Conservation (phyloP, 2,888 invertebrate genomes). For the Conomelus anceps region DNA sequence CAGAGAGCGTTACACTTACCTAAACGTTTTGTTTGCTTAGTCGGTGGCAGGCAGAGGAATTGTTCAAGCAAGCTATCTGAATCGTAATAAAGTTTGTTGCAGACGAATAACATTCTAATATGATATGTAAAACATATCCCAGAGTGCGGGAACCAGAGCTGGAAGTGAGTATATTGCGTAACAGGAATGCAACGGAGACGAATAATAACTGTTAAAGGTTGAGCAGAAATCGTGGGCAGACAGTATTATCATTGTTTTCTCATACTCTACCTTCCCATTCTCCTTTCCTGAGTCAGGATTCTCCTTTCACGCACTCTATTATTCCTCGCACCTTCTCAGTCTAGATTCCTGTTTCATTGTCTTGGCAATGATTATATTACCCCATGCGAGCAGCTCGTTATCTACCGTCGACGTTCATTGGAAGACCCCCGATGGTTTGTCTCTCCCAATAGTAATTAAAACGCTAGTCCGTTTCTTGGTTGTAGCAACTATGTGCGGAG, state of each 20-base stretch:
- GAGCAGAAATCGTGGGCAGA: neutral
- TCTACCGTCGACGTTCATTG: neutral
- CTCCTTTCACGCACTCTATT: neutral
- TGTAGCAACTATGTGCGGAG: neutral
- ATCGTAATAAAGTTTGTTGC: neutral
- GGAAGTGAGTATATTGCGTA: neutral
- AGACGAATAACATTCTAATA: neutral
- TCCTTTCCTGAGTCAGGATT: neutral
- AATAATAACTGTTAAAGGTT: neutral
- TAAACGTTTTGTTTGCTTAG: too few relatives aligned
- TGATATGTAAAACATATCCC: neutral
- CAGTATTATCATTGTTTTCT: neutral
- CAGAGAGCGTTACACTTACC: too few relatives aligned
- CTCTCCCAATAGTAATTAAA: neutral
- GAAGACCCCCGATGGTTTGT: neutral
- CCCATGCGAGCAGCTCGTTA: neutral
- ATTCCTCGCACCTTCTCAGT: neutral
- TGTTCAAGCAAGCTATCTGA: neutral
- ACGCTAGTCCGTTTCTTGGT: too few relatives aligned
- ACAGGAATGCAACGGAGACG: neutral
- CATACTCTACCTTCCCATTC: neutral
- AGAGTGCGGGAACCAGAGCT: neutral
- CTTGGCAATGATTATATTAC: neutral
- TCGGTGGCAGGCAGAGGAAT: too few relatives aligned
- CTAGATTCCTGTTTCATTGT: neutral